These are phyloP conservation scores for Meghimatium bilineatum DNA, from an alignment of 2,888 invertebrate genomes.

Conservation along the genomic window DNA sequence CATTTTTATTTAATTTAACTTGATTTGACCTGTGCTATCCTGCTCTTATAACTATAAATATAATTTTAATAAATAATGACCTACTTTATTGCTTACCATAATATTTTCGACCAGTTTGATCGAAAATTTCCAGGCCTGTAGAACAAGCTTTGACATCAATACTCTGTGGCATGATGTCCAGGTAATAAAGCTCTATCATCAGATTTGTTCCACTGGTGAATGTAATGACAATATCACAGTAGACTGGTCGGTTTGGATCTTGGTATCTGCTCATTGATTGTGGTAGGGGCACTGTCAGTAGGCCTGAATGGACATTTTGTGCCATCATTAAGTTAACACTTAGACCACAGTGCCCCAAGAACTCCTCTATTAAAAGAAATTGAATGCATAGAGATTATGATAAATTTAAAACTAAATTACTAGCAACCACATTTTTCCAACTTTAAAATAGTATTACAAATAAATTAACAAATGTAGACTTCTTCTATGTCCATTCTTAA, in stretches of 20 bases:
- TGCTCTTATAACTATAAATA: no score
- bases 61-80: no score
- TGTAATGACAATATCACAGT: slow-evolving; percentile 40
- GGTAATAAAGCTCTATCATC: slow-evolving; percentile 38
- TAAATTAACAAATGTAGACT: no score
- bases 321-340: slow-evolving; percentile 20
- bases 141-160: slow-evolving; percentile 4
- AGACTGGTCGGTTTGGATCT: slow-evolving; percentile 9
- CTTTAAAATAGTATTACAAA: no score
- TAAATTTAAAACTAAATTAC: not conserved
- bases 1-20: no score
- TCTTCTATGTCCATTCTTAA: no score
- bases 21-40: no score
- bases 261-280: slow-evolving; percentile 22
- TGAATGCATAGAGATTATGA: not conserved
- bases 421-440: no score
- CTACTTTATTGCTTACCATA: slow-evolving; percentile 33
- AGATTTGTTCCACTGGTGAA: slow-evolving; percentile 38
- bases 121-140: slow-evolving; percentile 44
- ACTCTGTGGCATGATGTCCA: slow-evolving; percentile 41
- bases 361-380: slow-evolving; percentile 7
- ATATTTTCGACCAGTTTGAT: slow-evolving; percentile 34
- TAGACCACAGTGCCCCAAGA: slow-evolving; percentile 27
- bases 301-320: slow-evolving; percentile 19
- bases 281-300: slow-evolving; percentile 35